These are phyloP conservation scores for Phylloscopus collybita DNA, from an alignment of 2,797 vertebrate genomes.

Conservation along the genomic window DNA sequence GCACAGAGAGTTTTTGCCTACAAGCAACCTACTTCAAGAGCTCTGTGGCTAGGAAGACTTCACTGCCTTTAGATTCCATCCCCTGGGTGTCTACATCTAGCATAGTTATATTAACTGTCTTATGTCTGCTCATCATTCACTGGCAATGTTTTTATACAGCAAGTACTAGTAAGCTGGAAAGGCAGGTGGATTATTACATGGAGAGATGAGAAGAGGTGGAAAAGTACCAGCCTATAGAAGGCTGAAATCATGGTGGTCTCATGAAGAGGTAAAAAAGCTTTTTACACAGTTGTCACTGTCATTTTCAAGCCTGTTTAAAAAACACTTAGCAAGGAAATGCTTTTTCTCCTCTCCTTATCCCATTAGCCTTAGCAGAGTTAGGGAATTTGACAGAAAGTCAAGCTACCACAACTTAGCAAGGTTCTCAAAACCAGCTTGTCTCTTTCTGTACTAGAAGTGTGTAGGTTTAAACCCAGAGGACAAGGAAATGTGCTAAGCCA, in stretches of 20 bases:
- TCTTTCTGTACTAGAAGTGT: background rate
- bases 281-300: background rate
- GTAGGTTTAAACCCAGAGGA: background rate
- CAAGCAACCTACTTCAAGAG: background rate
- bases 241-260: background rate
- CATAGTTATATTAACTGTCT: background rate
- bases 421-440: background rate
- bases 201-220: background rate
- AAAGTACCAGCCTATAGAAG: background rate
- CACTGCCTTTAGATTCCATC: background rate
- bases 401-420: background rate
- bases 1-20: background rate
- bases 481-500: background rate
- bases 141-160: background rate
- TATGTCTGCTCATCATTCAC: background rate
- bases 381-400: background rate
- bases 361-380: background rate
- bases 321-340: background rate
- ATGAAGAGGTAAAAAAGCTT: background rate
- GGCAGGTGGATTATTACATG: background rate
- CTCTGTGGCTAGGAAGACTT: background rate
- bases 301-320: slow-evolving; percentile 23
- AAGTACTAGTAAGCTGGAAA: background rate
- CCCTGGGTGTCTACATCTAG: background rate
- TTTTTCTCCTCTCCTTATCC: background rate